phyloP scores from a whole-genome alignment of 2,888 invertebrate species.

The Iphiclides podalirius region DNA sequence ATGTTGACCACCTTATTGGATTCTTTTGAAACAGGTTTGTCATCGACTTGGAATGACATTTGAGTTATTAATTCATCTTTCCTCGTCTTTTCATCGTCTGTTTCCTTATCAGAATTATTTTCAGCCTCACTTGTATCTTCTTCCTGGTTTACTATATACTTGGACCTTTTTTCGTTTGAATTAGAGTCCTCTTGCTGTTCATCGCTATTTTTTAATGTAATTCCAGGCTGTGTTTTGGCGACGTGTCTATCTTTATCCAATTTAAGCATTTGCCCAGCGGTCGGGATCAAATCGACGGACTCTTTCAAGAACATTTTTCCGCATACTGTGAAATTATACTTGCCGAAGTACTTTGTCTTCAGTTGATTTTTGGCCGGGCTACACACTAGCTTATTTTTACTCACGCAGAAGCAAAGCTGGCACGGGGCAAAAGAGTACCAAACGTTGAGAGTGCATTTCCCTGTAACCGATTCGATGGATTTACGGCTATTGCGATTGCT shows the following conservation, averaged over 20 bases:
- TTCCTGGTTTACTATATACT: too few species aligned
- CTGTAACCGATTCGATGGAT: conserved; percentile 31
- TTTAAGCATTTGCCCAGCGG: conserved; percentile 28
- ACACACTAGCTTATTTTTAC: conserved; percentile 53
- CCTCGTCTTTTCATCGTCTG: background rate
- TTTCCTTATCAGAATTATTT: background rate
- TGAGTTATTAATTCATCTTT: background rate
- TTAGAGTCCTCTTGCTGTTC: background rate
- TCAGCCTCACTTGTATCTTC: too few species aligned
- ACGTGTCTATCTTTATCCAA: conserved; percentile 2
- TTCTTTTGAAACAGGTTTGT: background rate
- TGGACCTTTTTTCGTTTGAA: too few species aligned
- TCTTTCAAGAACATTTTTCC: conserved; percentile 44
- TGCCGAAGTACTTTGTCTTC: conserved; percentile 40
- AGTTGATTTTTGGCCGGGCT: conserved; percentile 39
- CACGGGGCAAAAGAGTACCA: conserved; percentile 63
- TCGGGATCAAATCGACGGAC: conserved; percentile 40
- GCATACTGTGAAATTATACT: conserved; percentile 48
- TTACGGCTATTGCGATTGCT: conserved; percentile 25
- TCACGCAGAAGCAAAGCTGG: conserved; percentile 57
- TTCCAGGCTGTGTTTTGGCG: background rate
- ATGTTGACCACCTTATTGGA: background rate
- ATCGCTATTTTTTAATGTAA: background rate
- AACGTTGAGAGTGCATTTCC: conserved; percentile 44
- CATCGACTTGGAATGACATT: conserved; percentile 9